These are phyloP conservation scores for Trichomalopsis sarcophagae DNA, from an alignment of 1,140 invertebrate species.

Conservation along the genomic window DNA sequence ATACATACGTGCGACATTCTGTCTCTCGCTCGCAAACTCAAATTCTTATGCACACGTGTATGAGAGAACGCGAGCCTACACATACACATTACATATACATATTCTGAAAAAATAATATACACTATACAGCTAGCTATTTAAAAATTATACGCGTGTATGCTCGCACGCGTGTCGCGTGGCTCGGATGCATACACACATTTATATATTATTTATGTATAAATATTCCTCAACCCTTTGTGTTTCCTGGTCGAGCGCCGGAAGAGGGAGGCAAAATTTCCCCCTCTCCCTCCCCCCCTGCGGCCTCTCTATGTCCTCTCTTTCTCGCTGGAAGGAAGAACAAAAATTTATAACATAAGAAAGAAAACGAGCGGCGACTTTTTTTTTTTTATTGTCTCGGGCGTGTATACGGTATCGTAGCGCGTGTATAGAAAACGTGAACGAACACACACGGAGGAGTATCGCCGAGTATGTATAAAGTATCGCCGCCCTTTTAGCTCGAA, in stretches of 20 bases:
- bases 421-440: neutral
- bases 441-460: neutral
- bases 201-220: neutral
- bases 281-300: neutral
- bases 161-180: neutral
- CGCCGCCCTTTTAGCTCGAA: too few relatives aligned
- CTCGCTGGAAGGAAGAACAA: neutral
- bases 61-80: slow-evolving; percentile 31
- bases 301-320: neutral
- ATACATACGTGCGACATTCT: neutral
- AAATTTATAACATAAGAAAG: neutral
- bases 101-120: slow-evolving; percentile 58
- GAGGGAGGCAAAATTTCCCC: neutral
- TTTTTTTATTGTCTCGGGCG: neutral
- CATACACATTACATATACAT: slow-evolving; percentile 50
- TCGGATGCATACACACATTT: too few relatives aligned
- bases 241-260: slow-evolving; percentile 8
- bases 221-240: slow-evolving; percentile 18
- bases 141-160: slow-evolving; percentile 32
- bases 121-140: slow-evolving; percentile 58
- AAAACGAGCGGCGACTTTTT: neutral
- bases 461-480: neutral
- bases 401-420: neutral
- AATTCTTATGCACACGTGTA: neutral
- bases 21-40: neutral